phyloP scores from a whole-genome alignment of 2,797 vertebrate species.

The Hippoglossus hippoglossus region DNA sequence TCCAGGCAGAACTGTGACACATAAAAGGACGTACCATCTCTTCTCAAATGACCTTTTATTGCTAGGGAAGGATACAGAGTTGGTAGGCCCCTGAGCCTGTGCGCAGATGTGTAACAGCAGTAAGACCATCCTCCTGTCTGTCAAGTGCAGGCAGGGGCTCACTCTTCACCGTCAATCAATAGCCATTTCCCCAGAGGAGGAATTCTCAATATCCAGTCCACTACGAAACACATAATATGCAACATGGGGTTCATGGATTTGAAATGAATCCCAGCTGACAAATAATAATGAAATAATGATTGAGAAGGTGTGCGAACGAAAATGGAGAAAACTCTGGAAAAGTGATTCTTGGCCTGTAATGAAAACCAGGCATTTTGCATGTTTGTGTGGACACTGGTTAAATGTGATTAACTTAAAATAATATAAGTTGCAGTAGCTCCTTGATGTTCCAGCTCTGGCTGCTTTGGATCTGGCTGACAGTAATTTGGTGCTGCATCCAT shows the following conservation, averaged over 20 bases:
- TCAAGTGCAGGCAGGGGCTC: slow-evolving; percentile 37
- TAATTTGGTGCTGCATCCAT: slow-evolving; percentile 23
- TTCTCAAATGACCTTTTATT: slow-evolving; percentile 78
- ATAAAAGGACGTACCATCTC: slow-evolving; percentile 72
- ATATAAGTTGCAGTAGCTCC: no score
- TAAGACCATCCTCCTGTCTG: slow-evolving; percentile 40
- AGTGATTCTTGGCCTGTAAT: slow-evolving; percentile 6
- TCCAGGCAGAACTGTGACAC: slow-evolving; percentile 64
- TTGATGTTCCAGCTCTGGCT: slow-evolving; percentile 1
- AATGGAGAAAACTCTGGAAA: slow-evolving; percentile 9
- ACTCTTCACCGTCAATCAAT: slow-evolving; percentile 46
- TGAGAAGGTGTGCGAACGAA: background rate
- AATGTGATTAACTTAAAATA: no score
- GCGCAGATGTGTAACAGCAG: slow-evolving; percentile 61
- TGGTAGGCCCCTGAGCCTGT: slow-evolving; percentile 71
- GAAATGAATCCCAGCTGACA: slow-evolving; percentile 29
- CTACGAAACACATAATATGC: background rate
- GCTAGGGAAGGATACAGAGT: slow-evolving; percentile 64
- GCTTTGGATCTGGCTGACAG: slow-evolving; percentile 5
- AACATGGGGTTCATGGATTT: no score
- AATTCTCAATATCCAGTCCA: slow-evolving; percentile 13
- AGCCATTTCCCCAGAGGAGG: background rate
- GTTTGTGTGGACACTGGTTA: no score
- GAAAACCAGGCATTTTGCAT: background rate
- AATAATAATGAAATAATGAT: slow-evolving; percentile 19